Percentiles rank a stretch among this genome's conserved stretches.
These are phyloP conservation scores for Gadus macrocephalus DNA, from an alignment of 2,113 vertebrate genomes.

Conservation along the genomic window DNA sequence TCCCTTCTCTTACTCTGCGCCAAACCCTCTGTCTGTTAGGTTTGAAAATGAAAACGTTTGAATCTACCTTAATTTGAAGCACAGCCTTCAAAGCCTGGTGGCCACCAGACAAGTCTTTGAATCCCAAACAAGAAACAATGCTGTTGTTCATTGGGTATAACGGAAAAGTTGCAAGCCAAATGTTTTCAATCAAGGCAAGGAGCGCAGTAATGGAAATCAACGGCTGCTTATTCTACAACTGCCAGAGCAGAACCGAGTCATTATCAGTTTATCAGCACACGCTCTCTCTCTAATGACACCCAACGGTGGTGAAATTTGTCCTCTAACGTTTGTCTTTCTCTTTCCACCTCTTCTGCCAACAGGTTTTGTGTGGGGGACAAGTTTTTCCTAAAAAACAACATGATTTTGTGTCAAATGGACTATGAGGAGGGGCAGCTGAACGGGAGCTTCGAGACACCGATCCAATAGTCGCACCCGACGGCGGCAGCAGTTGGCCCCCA, in stretches of 20 bases:
- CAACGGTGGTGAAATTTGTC: constrained; percentile 30
- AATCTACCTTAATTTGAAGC: constrained; percentile 54
- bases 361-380: constrained; percentile 99
- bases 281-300: constrained; percentile 15
- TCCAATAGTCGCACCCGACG: constrained; percentile 83
- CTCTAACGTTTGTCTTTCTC: constrained; percentile 20
- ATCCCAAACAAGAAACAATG: constrained; percentile 21
- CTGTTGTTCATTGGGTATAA: background rate
- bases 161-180: constrained; percentile 26
- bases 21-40: constrained; percentile 25
- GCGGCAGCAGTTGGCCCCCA: constrained; percentile 62
- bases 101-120: constrained; percentile 16
- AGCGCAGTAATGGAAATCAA: background rate
- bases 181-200: constrained; percentile 35
- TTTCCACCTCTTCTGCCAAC: constrained; percentile 53
- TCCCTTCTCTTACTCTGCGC: constrained; percentile 52
- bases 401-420: constrained; percentile 99
- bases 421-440: constrained; percentile 99
- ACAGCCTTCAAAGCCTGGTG: background rate
- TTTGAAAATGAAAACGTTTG: constrained; percentile 44
- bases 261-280: constrained; percentile 17
- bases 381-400: constrained; percentile 99
- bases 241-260: constrained; percentile 15
- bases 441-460: constrained; percentile 96
- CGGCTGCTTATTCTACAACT: constrained; percentile 15